Evolutionary conservation across 2,113 vertebrate genomes (phyloP).

Genomic region (Anoura caudifer): DNA sequence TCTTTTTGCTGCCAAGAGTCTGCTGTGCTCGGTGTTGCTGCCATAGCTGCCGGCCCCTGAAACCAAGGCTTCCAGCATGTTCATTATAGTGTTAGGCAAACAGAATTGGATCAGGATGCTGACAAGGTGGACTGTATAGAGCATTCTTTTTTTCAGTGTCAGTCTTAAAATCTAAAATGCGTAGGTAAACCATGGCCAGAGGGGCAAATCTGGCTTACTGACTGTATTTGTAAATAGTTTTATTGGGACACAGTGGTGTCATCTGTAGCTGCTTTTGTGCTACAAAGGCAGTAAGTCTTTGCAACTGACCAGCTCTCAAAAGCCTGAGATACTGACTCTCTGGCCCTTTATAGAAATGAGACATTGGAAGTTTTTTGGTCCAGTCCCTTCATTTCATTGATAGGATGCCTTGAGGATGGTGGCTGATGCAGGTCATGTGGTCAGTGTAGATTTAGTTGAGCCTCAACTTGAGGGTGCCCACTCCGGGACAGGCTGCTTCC

Average conservation of each 20-base stretch:
- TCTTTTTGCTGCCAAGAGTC: background rate
- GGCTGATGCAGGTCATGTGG: background rate
- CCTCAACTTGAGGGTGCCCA: background rate
- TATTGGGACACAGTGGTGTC: background rate
- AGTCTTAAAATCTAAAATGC: background rate
- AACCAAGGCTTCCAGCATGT: background rate
- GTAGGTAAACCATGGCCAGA: background rate
- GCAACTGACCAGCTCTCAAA: background rate
- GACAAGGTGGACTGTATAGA: rapidly evolving
- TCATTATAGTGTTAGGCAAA: background rate
- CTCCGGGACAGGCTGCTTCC: background rate
- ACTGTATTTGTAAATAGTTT: background rate
- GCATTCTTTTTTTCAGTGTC: background rate
- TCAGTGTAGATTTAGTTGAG: background rate
- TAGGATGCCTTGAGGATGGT: background rate
- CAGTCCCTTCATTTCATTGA: background rate
- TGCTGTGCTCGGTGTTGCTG: background rate
- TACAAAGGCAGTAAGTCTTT: background rate
- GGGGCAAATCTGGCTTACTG: background rate
- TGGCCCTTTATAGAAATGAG: background rate
- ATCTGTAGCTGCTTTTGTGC: background rate
- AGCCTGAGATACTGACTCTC: background rate
- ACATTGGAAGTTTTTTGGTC: background rate
- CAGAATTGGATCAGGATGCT: background rate
- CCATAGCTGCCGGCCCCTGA: background rate